A percentile compares a stretch with the other conserved stretches of the same genome.
Conservation (phyloP, 2,797 vertebrate genomes). For the Crenichthys baileyi region DNA sequence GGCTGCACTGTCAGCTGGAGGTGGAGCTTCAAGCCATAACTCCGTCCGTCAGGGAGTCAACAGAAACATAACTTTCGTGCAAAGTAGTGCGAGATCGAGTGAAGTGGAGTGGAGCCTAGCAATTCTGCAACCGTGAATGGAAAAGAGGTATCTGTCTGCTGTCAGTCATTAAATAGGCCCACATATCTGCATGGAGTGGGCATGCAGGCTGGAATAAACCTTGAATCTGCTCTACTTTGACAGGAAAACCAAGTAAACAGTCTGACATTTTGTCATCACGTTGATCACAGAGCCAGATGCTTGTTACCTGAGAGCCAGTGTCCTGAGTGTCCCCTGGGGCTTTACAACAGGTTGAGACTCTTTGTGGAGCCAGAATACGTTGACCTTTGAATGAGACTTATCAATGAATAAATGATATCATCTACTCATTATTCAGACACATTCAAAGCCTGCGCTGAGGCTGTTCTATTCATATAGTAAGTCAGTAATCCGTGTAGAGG, state of each 20-base stretch:
- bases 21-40: no score
- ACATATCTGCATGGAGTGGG: background rate
- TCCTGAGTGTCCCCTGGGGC: conserved; percentile 25
- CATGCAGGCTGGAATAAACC: background rate
- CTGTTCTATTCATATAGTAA: background rate
- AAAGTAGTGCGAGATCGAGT: no score
- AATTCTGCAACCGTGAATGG: no score
- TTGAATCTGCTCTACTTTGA: background rate
- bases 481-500: conserved; percentile 2
- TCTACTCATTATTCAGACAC: conserved; percentile 6
- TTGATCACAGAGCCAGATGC: conserved; percentile 22
- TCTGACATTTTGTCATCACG: conserved; percentile 3
- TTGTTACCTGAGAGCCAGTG: conserved; percentile 11
- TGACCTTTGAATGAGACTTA: conserved; percentile 13
- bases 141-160: no score
- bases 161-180: no score
- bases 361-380: conserved; percentile 4
- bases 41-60: no score
- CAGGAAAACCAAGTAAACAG: background rate
- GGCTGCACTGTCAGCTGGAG: no score
- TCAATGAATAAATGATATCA: conserved; percentile 25
- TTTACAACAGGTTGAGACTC: background rate
- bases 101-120: no score
- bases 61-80: no score
- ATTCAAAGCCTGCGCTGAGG: conserved; percentile 11